Evolutionary conservation across 2,888 invertebrate genomes (phyloP).

Genomic region (Ommatoiulus sabulosus): DNA sequence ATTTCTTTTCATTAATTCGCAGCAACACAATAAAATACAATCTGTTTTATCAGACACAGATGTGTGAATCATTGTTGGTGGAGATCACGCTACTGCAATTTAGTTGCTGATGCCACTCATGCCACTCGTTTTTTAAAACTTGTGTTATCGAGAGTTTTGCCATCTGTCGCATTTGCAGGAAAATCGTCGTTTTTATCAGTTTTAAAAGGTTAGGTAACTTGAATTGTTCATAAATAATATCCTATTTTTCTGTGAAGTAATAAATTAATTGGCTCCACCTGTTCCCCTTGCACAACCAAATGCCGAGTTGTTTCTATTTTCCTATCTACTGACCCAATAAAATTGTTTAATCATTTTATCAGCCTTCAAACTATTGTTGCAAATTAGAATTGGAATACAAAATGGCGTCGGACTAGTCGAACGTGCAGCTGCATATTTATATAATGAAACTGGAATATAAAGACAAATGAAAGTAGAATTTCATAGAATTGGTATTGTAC

Average conservation of each 20-base stretch:
- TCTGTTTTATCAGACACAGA: constrained; percentile 15
- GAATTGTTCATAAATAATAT: background rate
- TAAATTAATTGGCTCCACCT: constrained; percentile 2
- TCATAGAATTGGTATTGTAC: no score
- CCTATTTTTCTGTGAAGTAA: background rate
- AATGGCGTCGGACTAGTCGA: no score
- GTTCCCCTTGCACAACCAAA: background rate
- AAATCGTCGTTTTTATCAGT: background rate
- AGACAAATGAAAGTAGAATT: no score
- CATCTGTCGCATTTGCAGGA: background rate
- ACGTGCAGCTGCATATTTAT: no score
- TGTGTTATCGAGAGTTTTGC: background rate
- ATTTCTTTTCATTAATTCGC: constrained; percentile 6
- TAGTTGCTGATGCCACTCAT: background rate
- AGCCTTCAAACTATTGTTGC: background rate
- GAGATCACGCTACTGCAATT: background rate
- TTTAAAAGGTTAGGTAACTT: background rate
- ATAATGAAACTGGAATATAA: no score
- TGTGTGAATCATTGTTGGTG: constrained; percentile 3
- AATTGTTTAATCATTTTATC: background rate
- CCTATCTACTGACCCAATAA: background rate
- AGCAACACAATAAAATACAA: background rate
- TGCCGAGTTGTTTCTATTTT: background rate
- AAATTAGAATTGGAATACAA: background rate
- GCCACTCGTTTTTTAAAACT: background rate